phyloP scores from a whole-genome alignment of 2,113 vertebrate genomes.

The Aramus guarauna region DNA sequence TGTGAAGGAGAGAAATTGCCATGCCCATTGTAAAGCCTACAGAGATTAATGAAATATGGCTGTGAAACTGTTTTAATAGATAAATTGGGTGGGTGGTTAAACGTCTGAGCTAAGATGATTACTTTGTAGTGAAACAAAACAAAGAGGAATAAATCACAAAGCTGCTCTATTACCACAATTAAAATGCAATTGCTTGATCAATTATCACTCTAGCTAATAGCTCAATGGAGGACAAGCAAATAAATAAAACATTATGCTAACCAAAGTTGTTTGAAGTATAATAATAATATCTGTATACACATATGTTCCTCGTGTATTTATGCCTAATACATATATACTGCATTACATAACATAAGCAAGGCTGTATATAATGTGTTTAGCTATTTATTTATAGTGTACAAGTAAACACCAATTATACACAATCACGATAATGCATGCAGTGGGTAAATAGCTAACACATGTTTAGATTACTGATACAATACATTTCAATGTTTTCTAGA shows the following conservation, averaged over 20 bases:
- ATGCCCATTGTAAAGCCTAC: background rate
- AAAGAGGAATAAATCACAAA: constrained; percentile 66
- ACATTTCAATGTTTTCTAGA: background rate
- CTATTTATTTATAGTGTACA: background rate
- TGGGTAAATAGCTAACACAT: background rate
- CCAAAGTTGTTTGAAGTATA: background rate
- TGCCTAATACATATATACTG: background rate
- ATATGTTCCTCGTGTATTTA: background rate
- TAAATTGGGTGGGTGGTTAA: constrained; percentile 49
- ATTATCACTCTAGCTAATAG: constrained; percentile 53
- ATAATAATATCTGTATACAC: background rate
- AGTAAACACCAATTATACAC: background rate
- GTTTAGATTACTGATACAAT: background rate
- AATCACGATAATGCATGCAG: background rate
- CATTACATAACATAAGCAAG: background rate
- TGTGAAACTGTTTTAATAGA: constrained; percentile 41
- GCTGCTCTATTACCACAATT: constrained; percentile 39
- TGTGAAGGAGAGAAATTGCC: background rate
- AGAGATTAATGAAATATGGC: constrained; percentile 53
- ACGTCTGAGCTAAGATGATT: constrained; percentile 54
- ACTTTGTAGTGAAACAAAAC: constrained; percentile 57
- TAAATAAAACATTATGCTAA: constrained; percentile 35
- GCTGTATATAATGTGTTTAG: background rate
- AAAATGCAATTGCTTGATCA: constrained; percentile 49
- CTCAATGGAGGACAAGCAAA: constrained; percentile 29